Evolutionary conservation across 2,797 vertebrate genomes (phyloP).

Genomic region (Scyliorhinus canicula): DNA sequence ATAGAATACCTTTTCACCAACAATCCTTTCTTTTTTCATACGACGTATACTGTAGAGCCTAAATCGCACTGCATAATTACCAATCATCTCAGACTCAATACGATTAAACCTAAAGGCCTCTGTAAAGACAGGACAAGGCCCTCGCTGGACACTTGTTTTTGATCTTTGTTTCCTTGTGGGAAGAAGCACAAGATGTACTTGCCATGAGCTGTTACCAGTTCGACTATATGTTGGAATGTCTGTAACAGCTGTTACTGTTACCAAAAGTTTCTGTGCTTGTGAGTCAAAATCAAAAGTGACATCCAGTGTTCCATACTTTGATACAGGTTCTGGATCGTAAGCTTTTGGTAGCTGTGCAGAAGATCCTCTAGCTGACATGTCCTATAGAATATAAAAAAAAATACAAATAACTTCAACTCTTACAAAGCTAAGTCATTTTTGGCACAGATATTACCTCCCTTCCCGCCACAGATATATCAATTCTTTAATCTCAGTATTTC

Average conservation of each 20-base stretch:
- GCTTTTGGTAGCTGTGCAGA: conserved; percentile 82
- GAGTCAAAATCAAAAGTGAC: conserved; percentile 89
- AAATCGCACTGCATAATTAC: conserved; percentile 87
- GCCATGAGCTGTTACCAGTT: conserved; percentile 85
- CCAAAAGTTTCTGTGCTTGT: conserved; percentile 81
- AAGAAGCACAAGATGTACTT: conserved; percentile 92
- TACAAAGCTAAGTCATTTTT: not conserved
- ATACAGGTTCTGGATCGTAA: conserved; percentile 80
- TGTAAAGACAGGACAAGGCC: conserved; percentile 85
- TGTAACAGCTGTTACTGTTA: conserved; percentile 87
- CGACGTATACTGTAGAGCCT: conserved; percentile 86
- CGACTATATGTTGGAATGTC: conserved; percentile 80
- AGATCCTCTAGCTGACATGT: conserved; percentile 83
- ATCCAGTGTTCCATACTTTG: conserved; percentile 89
- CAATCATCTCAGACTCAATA: conserved; percentile 90
- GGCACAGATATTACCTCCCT: not conserved
- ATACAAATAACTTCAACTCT: conserved; percentile 46
- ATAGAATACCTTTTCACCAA: conserved; percentile 95
- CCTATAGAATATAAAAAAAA: conserved; percentile 53
- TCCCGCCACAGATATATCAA: not conserved
- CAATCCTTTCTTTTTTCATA: conserved; percentile 92
- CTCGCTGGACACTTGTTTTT: conserved; percentile 83
- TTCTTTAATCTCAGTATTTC: not conserved
- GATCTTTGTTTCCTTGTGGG: conserved; percentile 91
- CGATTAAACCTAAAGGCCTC: conserved; percentile 91